phyloP scores from a whole-genome alignment of 2,113 vertebrate genomes.

The Microcebus murinus region DNA sequence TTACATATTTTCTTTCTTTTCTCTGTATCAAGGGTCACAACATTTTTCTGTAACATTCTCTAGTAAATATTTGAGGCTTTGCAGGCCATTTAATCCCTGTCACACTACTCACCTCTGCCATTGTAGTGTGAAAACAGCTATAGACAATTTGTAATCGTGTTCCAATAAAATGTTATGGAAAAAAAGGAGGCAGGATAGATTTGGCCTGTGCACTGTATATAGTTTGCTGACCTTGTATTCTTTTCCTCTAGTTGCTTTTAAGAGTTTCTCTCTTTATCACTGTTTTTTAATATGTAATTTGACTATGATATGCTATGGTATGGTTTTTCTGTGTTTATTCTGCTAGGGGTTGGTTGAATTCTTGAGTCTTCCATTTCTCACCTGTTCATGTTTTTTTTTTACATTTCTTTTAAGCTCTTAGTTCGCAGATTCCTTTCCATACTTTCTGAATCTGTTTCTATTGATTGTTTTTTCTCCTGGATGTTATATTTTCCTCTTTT shows the following conservation, averaged over 20 bases:
- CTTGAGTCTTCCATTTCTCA: background rate
- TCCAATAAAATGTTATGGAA: background rate
- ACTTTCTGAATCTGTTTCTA: background rate
- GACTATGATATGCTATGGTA: background rate
- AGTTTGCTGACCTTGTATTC: background rate
- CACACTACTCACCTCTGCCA: background rate
- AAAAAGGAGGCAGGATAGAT: background rate
- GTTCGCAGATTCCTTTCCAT: background rate
- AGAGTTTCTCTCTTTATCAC: background rate
- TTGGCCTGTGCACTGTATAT: background rate
- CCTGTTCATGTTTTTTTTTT: constrained; percentile 26
- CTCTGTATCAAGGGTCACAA: background rate
- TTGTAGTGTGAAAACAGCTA: background rate
- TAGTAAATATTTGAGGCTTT: background rate
- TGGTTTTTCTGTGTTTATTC: background rate
- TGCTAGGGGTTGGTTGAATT: background rate
- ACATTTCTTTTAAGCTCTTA: constrained; percentile 16
- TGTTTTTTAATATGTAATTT: background rate
- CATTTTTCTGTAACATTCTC: background rate
- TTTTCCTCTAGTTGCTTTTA: background rate
- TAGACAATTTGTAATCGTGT: background rate
- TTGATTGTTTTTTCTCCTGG: background rate
- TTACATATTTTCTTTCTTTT: constrained; percentile 16
- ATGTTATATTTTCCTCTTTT: background rate
- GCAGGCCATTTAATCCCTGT: background rate